Conservation (phyloP, 2,113 vertebrate genomes). For the Ursus arctos region DNA sequence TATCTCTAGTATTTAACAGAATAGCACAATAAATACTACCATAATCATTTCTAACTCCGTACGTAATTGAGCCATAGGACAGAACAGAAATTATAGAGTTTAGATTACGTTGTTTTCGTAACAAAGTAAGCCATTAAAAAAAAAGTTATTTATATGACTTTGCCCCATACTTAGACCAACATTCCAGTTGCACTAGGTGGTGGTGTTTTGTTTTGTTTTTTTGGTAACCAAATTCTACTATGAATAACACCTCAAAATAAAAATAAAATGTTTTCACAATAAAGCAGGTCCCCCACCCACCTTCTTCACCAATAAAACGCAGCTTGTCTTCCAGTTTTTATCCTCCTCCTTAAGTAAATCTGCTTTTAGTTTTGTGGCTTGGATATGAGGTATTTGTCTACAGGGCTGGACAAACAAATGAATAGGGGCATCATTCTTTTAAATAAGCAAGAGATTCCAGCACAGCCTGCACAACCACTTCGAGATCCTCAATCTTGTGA, state of each 20-base stretch:
- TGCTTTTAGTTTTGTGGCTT: conserved; percentile 55
- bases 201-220: not conserved
- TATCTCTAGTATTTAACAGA: not conserved
- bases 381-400: not conserved
- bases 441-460: conserved; percentile 44
- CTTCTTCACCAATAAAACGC: not conserved
- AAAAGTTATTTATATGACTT: conserved; percentile 40
- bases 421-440: conserved; percentile 35
- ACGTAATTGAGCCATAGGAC: not conserved
- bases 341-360: conserved; percentile 50
- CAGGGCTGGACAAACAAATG: not conserved
- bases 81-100: not conserved
- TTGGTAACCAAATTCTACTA: conserved; percentile 55
- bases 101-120: conserved; percentile 32
- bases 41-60: conserved; percentile 28
- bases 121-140: conserved; percentile 41
- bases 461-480: not conserved
- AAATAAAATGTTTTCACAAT: conserved; percentile 70
- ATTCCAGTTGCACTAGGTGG: not conserved
- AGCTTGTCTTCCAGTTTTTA: not conserved
- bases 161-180: not conserved
- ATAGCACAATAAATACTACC: not conserved
- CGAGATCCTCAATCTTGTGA: not conserved
- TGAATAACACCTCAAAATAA: conserved; percentile 68
- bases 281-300: not conserved